A percentile compares a stretch with the other conserved stretches of the same genome.
phyloP scores from a whole-genome alignment of 2,113 vertebrate species.

The Platysternon megacephalum region DNA sequence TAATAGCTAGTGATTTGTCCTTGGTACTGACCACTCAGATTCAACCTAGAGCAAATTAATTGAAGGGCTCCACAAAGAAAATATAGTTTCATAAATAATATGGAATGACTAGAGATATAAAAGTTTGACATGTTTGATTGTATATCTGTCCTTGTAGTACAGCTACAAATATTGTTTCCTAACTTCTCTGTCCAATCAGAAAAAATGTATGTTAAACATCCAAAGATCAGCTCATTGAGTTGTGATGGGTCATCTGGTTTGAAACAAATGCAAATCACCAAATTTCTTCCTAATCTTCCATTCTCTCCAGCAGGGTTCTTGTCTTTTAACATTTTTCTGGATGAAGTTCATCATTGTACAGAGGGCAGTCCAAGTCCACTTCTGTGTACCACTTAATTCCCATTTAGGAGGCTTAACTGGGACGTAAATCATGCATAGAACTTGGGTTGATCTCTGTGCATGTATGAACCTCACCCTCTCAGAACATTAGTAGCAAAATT shows the following conservation, averaged over 20 bases:
- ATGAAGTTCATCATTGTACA: neutral
- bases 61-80: neutral
- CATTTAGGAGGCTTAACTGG: neutral
- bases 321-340: accelerated
- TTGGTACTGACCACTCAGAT: neutral
- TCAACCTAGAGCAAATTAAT: neutral
- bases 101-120: neutral
- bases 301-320: neutral
- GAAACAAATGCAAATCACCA: neutral
- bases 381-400: neutral
- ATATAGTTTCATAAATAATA: neutral
- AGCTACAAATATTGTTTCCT: neutral
- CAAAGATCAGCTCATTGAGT: neutral
- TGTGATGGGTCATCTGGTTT: neutral
- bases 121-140: too few species aligned
- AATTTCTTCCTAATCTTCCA: neutral
- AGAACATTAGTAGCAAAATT: neutral
- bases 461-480: neutral
- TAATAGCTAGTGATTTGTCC: neutral
- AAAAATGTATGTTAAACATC: accelerated
- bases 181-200: neutral
- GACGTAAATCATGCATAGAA: neutral
- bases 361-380: neutral
- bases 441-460: neutral
- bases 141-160: neutral